Evolutionary conservation across 1,140 invertebrate species (phyloP), one percentile per base, ranked within the genome.

Genomic region (Drosophila prosaltans): DNA sequence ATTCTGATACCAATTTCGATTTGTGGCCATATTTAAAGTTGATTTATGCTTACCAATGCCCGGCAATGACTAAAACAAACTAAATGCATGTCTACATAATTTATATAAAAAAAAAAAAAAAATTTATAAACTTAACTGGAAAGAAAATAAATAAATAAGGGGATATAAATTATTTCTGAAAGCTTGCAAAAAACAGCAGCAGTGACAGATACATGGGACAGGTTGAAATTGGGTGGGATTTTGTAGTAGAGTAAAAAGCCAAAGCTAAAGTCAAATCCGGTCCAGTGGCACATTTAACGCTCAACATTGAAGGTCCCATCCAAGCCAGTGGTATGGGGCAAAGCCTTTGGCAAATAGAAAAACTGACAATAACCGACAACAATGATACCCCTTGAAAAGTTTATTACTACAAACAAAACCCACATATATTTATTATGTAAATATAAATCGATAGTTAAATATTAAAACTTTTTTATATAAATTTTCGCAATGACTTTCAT

Each of bases 71-170:
- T 69, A 80, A 57, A 83, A 81, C 61, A 65, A 68, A 51, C 75
- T 82, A 77, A 88, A 82, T 88, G 66, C 80, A 74, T 72, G 51
- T 65, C 69, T 80, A 70, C 72, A 88, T 86, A 86, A 88, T 77
- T 76, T 88, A 86, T 88, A 57, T 62, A 39, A 40, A 40, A 16
- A 16, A 16, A 16, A 16, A 16, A 16, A 16, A 16, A 16, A 40
- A 11, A 11, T 40, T 10, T 64, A 43, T 79, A 72, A 61, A 78
- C 58, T 80, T 65, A 76, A 81, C 79, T 77, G 54, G 62, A 62
- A 57, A 55, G 10, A 39, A 65, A 59, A 84, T 78, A n/a, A 43
- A n/a, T 5, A 45, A 26, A 51, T 51, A 51, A 51, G 7, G 26
- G 21, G 21, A 51, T 51, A 51, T 26, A 26, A 26, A 51, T 51